Percentiles rank a stretch among this genome's conserved stretches.
Evolutionary conservation across 2,888 invertebrate species (phyloP).

Genomic region (Lochmaea capreae): DNA sequence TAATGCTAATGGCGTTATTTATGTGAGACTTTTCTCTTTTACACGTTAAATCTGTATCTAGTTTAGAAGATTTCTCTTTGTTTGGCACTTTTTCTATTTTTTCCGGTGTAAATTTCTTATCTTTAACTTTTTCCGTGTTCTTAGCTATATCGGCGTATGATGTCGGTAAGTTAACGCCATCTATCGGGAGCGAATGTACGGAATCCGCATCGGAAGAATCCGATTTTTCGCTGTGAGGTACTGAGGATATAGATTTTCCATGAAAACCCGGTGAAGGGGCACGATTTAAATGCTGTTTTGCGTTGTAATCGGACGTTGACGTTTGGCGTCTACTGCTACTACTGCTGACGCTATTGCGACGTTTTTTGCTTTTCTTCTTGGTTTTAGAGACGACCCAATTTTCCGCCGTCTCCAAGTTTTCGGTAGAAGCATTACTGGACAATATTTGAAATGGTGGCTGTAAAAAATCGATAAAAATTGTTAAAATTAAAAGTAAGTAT

Average conservation of each 20-base stretch:
- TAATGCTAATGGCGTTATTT: conserved; percentile 12
- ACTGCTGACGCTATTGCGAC: conserved; percentile 68
- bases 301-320: conserved; percentile 31
- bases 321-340: conserved; percentile 45
- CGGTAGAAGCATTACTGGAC: conserved; percentile 61
- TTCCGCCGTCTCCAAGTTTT: conserved; percentile 73
- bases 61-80: conserved; percentile 47
- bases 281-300: conserved; percentile 39
- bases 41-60: conserved; percentile 31
- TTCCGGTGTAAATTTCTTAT: conserved; percentile 54
- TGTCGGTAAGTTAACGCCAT: conserved; percentile 58
- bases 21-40: conserved; percentile 21
- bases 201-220: conserved; percentile 88
- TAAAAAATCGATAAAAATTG: conserved; percentile 27
- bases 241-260: conserved; percentile 80
- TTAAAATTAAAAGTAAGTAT: neutral
- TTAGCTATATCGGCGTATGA: conserved; percentile 89
- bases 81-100: conserved; percentile 49
- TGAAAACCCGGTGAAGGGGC: conserved; percentile 59
- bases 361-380: conserved; percentile 83
- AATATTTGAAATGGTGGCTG: conserved; percentile 54
- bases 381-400: conserved; percentile 88
- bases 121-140: conserved; percentile 60
- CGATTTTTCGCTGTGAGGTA: conserved; percentile 86
- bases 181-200: conserved; percentile 84